Base-by-base conservation (phyloP, 2,797 vertebrate genomes). In the Phataginus tricuspis region DNA sequence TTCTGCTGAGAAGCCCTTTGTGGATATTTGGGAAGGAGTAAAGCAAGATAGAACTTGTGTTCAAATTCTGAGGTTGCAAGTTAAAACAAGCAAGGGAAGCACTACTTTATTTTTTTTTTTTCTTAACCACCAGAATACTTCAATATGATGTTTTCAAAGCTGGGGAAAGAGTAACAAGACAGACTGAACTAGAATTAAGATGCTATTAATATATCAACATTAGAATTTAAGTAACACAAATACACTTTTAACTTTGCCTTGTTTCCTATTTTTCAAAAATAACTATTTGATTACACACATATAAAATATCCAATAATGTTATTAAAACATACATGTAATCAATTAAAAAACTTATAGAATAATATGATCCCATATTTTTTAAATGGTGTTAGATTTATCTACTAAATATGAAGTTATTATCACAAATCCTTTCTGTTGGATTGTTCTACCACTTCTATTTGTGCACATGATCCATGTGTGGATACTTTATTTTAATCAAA, bases 11-110 rank as follows among this genome's bases (percentile, higher is more conserved):
- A 94, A 97, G 94, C 27, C 57, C 91, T 98, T 92, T 85, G 85
- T 74, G 75, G 93, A 95, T 96, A 64, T 96, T 92, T 95, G 68
- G 90, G 72, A 97, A 96, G 86, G 93, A 95, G 69, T 71, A 96
- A 97, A 98, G 93, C 98, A 98, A 98, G 98, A 97, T 80, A 93
- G 94, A 96, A 95, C 98, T 97, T 96, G 98, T 98, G 97, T 96
- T 97, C 91, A 95, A 95, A 83, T 97, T 98, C 96, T 98, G 97
- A 97, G 96, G 86, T 77, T 98, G 96, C 97, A 98, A 92, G 97
- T 98, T 97, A 84, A 97, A 97, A 97, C 98, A 98, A 97, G 95
- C 89, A 92, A 95, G 13, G 5, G 88, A 97, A 97, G 31, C 82
- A 91, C 74, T 69, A 74, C 96, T 98, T 96, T 96, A 15, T 86